Percentiles rank a stretch among this genome's conserved stretches.
Evolutionary conservation across 2,113 vertebrate species (phyloP).

Genomic region (Hippocampus guttulatus): DNA sequence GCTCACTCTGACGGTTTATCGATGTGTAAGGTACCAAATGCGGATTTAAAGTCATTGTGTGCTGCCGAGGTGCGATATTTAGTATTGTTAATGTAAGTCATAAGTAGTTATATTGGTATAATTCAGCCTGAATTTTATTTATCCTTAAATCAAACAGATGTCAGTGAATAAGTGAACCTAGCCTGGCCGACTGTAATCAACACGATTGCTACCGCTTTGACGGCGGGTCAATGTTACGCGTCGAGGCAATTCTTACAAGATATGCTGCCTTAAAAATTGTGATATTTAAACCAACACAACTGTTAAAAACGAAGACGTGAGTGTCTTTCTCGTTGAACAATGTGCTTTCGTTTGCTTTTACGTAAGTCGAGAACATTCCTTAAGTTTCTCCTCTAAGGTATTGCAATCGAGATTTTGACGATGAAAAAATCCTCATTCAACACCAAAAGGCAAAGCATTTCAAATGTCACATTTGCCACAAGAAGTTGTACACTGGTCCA

Average conservation of each 20-base stretch:
- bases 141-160: background rate
- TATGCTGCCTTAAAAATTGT: no score
- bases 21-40: background rate
- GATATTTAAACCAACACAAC: background rate
- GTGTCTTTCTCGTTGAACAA: background rate
- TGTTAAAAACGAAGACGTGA: background rate
- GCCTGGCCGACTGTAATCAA: background rate
- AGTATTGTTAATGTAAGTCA: background rate
- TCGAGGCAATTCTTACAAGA: no score
- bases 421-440: slow-evolving; percentile 98
- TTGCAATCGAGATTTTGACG: slow-evolving; percentile 97
- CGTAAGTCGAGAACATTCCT: slow-evolving; percentile 48
- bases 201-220: background rate
- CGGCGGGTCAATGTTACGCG: background rate
- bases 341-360: background rate
- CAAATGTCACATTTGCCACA: slow-evolving; percentile 99
- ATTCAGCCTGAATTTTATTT: background rate
- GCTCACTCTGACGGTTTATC: background rate
- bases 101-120: no score
- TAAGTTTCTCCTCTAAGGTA: slow-evolving; percentile 82
- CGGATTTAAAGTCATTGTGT: no score
- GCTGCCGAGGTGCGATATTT: rapidly evolving
- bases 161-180: background rate
- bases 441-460: slow-evolving; percentile 99
- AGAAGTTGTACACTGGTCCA: slow-evolving; percentile 95